Evolutionary conservation across 2,797 vertebrate genomes (phyloP), one percentile per base, ranked within the genome.

Genomic region (Sylvia borin): DNA sequence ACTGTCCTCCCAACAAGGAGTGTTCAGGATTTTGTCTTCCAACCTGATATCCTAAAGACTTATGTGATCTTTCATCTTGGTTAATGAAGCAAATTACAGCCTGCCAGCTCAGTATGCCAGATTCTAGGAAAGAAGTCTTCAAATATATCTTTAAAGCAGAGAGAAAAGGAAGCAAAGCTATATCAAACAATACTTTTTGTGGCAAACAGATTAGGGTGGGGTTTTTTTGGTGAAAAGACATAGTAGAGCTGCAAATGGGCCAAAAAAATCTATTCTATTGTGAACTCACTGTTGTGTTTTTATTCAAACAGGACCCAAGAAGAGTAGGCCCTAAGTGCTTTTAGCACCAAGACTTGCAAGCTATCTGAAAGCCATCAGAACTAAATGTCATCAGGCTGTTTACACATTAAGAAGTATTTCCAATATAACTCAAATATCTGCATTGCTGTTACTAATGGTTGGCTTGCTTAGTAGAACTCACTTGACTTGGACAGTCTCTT

Each of bases 51-150:
- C 60, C 68, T 54, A 86, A 84, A 81, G 65, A 84, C 50, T 72
- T 45, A 93, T 90, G 75, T 72, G 66, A 92, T 92, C 85, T 94
- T 96, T 88, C 76, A 83, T 42, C 92, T 93, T 91, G 58, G 88
- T 96, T 92, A 94, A 95, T 75, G 38, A 94, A 94, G 81, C 54
- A 95, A 96, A 95, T 91, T 87, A 90, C 18, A 95, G 78, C 74
- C 70, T 95, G 90, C 36, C 85, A 89, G 80, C 93, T 95, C 3
- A 55, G 36, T 54, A 85, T 4, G 83, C 26, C 85, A 93, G 72
- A 96, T 89, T 91, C 95, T 67, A 83, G 26, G 54, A 87, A 78
- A 94, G 20, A 87, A 55, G 80, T 80, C 53, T 77, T 85, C n/a
- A 42, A 67, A 40, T 36, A 26, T 5, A 72, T 92, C 66, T 93